A percentile compares a stretch with the other conserved stretches of the same genome.
Evolutionary conservation across 2,888 invertebrate species (phyloP).

Genomic region (Synergus japonicus): DNA sequence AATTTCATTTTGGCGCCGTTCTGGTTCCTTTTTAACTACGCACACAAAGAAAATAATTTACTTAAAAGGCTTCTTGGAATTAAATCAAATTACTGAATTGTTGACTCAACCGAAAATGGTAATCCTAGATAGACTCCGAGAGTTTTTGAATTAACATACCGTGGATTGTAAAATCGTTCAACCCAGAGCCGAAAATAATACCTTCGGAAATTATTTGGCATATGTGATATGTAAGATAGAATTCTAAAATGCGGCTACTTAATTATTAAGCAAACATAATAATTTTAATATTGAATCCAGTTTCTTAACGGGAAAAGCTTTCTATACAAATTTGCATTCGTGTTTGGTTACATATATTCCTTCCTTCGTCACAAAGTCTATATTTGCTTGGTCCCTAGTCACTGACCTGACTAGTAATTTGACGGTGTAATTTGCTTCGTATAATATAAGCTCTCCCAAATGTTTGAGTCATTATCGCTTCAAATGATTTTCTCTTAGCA

Average conservation of each 20-base stretch:
- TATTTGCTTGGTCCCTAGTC: constrained; percentile 10
- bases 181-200: neutral
- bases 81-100: constrained; percentile 3
- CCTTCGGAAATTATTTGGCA: neutral
- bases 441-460: constrained; percentile 3
- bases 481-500: neutral
- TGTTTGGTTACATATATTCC: constrained; percentile 14
- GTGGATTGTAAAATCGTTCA: neutral
- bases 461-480: neutral
- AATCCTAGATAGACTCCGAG: neutral
- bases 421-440: neutral
- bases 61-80: constrained; percentile 25
- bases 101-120: constrained; percentile 3
- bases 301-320: constrained; percentile 24
- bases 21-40: constrained; percentile 32
- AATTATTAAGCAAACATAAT: neutral
- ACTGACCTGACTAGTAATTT: neutral
- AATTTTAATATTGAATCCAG: constrained; percentile 7
- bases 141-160: neutral
- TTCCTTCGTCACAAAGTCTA: neutral
- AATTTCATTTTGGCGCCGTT: constrained; percentile 36
- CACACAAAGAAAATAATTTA: constrained; percentile 19
- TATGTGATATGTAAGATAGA: too few species aligned
- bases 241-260: neutral
- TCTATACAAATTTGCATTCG: constrained; percentile 18